Percentiles rank a stretch among this genome's conserved stretches.
These are phyloP conservation scores for Drosophila ezoana DNA, from an alignment of 2,888 invertebrate genomes.

Conservation along the genomic window DNA sequence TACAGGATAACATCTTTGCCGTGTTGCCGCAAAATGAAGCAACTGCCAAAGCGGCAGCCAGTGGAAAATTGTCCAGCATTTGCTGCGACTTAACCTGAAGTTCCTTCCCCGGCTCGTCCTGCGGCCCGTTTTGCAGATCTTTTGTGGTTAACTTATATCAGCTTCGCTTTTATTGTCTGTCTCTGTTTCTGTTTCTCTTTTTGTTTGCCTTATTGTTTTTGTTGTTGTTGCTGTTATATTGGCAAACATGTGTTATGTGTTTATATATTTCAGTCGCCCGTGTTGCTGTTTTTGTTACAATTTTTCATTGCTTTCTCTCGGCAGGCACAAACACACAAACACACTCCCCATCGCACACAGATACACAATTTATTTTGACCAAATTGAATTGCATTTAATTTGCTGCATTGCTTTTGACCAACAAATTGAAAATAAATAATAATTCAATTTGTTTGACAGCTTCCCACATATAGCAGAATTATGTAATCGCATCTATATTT, in stretches of 20 bases:
- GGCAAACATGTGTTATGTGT: constrained; percentile 63
- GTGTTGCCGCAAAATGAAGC: constrained; percentile 72
- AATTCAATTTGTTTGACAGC: constrained; percentile 45
- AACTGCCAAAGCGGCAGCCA: constrained; percentile 51
- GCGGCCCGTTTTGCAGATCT: constrained; percentile 28
- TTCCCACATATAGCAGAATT: constrained; percentile 28
- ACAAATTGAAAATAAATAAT: constrained; percentile 41
- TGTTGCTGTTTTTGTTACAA: constrained; percentile 13
- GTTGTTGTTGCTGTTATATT: constrained; percentile 28
- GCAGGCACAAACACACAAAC: constrained; percentile 6
- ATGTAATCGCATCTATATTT: constrained; percentile 9
- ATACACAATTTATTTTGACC: constrained; percentile 37
- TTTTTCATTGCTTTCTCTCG: constrained; percentile 14
- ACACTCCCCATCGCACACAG: constrained; percentile 3
- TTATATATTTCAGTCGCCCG: constrained; percentile 28
- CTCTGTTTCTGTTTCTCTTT: constrained; percentile 2
- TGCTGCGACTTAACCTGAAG: constrained; percentile 19
- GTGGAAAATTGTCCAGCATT: constrained; percentile 62
- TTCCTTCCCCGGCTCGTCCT: constrained; percentile 24
- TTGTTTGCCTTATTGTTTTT: constrained; percentile 1
- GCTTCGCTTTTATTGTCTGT: constrained; percentile 52
- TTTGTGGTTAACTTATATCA: constrained; percentile 72
- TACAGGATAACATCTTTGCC: constrained; percentile 70
- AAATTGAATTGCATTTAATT: constrained; percentile 75
- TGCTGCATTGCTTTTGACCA: constrained; percentile 42